A percentile compares a stretch with the other conserved stretches of the same genome.
These are phyloP conservation scores for Chionodraco myersi DNA, from an alignment of 2,113 vertebrate genomes.

Conservation along the genomic window DNA sequence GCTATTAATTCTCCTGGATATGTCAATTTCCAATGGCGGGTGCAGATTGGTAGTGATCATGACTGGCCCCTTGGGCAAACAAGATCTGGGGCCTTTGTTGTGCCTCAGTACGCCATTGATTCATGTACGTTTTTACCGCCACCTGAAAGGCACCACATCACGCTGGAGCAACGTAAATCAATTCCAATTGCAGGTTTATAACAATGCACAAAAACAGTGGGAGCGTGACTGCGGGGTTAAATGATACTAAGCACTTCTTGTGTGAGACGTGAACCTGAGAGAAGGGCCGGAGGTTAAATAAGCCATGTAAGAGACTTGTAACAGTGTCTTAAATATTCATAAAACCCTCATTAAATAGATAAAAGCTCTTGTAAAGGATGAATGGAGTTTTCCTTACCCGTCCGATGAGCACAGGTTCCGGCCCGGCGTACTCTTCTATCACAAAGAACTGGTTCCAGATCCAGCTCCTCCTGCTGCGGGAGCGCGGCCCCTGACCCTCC, in stretches of 20 bases:
- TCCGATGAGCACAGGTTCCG: slow-evolving; percentile 93
- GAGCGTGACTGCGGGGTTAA: slow-evolving; percentile 46
- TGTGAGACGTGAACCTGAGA: slow-evolving; percentile 28
- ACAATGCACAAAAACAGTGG: slow-evolving; percentile 21
- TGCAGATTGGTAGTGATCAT: slow-evolving; percentile 74
- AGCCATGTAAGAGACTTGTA: slow-evolving; percentile 45
- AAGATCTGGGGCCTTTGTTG: slow-evolving; percentile 60
- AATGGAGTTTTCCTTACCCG: slow-evolving; percentile 85
- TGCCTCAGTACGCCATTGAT: slow-evolving; percentile 71
- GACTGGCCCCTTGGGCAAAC: slow-evolving; percentile 62
- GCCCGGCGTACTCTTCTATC: slow-evolving; percentile 92
- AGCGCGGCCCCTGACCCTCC: slow-evolving; percentile 77
- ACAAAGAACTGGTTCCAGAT: slow-evolving; percentile 98
- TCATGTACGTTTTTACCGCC: slow-evolving; percentile 69
- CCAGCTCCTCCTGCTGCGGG: slow-evolving; percentile 92
- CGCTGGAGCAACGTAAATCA: slow-evolving; percentile 69
- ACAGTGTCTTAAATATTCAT: slow-evolving; percentile 54
- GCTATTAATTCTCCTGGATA: slow-evolving; percentile 76
- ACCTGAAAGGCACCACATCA: slow-evolving; percentile 68
- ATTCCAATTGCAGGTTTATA: slow-evolving; percentile 72
- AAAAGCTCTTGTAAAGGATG: slow-evolving; percentile 54
- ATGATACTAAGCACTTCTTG: slow-evolving; percentile 37
- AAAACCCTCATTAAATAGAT: slow-evolving; percentile 57
- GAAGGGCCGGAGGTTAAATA: slow-evolving; percentile 45
- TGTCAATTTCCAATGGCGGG: slow-evolving; percentile 76